Evolutionary conservation across 2,797 vertebrate genomes (phyloP), one percentile per base, ranked within the genome.

Genomic region (Argya squamiceps): DNA sequence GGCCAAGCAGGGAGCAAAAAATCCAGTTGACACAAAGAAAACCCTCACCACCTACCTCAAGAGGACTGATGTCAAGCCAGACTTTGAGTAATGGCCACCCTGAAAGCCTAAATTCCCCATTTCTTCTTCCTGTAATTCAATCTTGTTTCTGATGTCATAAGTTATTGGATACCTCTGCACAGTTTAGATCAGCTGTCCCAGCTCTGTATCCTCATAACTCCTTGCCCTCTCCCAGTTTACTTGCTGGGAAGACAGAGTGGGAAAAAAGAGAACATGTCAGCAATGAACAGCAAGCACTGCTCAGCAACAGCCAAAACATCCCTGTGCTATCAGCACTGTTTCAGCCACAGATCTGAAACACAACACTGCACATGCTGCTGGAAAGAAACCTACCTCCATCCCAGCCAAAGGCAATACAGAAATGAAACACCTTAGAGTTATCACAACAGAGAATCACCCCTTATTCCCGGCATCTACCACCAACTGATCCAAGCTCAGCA

Each of bases 21-120:
- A 37, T 0, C 0, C 36, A 55, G 19, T 1, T 5, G 12, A 37
- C 3, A 37, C 2, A 59, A 69, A 56, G 29, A 67, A 71, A 26
- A 84, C 10, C 5, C 12, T 65, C 23, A 41, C 4, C 27, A 37
- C 10, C 7, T 58, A n/a, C 20, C n/a, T 30, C 15, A 49, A 46
- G 29, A 39, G 44, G 6, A 69, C 2, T 2, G 7, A 53, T 39
- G 34, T 5, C 11, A 16, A 50, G 17, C 7, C n/a, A 43, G 39
- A 17, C 21, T 89, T 21, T 41, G 30, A 74, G 23, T 24, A n/a
- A 39, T 10, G 21, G 15, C 11, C 23, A 53, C 9, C 2, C 17
- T 69, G 23, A 64, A 90, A 83, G 8, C 9, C 29, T 27, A 50
- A 70, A 14, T 58, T 60, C 6, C 5, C 27, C 0, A 4, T 75